phyloP scores from a whole-genome alignment of 2,113 vertebrate species.

The Stictonetta naevosa region DNA sequence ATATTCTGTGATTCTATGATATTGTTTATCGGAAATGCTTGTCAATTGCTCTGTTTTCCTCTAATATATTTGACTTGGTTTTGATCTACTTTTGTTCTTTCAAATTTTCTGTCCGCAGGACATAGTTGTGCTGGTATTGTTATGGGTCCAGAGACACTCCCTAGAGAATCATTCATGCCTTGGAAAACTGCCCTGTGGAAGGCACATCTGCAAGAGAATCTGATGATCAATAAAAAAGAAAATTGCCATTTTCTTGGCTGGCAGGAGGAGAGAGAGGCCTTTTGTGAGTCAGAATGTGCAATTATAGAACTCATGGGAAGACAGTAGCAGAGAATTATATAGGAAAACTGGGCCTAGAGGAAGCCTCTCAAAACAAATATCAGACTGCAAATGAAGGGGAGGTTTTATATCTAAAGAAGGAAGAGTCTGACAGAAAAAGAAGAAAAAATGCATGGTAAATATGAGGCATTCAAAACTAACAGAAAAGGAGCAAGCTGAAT shows the following conservation, averaged over 20 bases:
- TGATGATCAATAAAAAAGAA: neutral
- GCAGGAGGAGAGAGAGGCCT: neutral
- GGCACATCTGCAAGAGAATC: neutral
- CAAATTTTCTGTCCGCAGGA: neutral
- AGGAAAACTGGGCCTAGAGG: neutral
- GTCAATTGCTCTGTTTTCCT: too few species aligned
- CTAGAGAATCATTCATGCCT: too few species aligned
- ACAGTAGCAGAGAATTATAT: neutral
- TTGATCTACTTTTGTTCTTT: neutral
- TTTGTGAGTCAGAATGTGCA: neutral
- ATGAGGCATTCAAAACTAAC: neutral
- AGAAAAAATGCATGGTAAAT: neutral
- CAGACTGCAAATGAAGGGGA: neutral
- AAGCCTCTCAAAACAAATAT: neutral
- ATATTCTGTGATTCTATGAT: too few species aligned
- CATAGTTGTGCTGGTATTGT: neutral
- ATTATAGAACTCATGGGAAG: too few species aligned
- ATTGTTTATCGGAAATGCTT: neutral
- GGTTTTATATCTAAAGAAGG: neutral
- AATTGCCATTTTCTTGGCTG: neutral
- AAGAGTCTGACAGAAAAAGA: neutral
- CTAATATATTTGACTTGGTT: neutral
- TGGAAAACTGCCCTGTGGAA: neutral
- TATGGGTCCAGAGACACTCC: neutral
- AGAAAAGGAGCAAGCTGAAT: neutral